phyloP scores from a whole-genome alignment of 2,113 vertebrate genomes.

The Amia ocellicauda region DNA sequence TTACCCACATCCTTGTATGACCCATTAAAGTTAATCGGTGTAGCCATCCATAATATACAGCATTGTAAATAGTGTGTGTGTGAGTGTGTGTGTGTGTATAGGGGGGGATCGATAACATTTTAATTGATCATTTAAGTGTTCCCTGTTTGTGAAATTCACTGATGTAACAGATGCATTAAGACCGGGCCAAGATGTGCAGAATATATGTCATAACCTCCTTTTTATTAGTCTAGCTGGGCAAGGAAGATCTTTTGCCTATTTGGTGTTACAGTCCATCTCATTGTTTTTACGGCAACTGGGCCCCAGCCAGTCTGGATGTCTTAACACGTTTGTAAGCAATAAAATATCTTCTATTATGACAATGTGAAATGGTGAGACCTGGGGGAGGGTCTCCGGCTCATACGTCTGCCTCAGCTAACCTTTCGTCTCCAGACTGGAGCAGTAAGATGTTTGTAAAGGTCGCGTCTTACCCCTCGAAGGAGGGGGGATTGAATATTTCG shows the following conservation, averaged over 20 bases:
- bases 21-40: constrained; percentile 10
- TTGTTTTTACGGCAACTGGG: constrained; percentile 18
- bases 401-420: constrained; percentile 12
- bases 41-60: constrained; percentile 16
- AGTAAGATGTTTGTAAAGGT: constrained; percentile 7
- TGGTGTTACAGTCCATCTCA: constrained; percentile 8
- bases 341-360: constrained; percentile 24
- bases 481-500: too few species aligned
- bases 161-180: constrained; percentile 42
- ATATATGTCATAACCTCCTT: constrained; percentile 10
- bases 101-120: constrained; percentile 52
- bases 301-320: constrained; percentile 12
- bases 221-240: constrained; percentile 22
- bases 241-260: constrained; percentile 2
- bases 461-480: neutral
- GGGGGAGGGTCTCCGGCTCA: constrained; percentile 5
- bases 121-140: constrained; percentile 37
- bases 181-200: neutral
- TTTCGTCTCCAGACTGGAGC: constrained; percentile 3
- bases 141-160: constrained; percentile 56
- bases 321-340: constrained; percentile 25
- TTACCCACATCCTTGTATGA: neutral
- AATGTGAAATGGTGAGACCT: constrained; percentile 15
- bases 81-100: too few species aligned
- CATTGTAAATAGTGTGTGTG: constrained; percentile 6